These are phyloP conservation scores for Oxygymnocypris stewartii DNA, from an alignment of 2,113 vertebrate genomes.

Conservation along the genomic window DNA sequence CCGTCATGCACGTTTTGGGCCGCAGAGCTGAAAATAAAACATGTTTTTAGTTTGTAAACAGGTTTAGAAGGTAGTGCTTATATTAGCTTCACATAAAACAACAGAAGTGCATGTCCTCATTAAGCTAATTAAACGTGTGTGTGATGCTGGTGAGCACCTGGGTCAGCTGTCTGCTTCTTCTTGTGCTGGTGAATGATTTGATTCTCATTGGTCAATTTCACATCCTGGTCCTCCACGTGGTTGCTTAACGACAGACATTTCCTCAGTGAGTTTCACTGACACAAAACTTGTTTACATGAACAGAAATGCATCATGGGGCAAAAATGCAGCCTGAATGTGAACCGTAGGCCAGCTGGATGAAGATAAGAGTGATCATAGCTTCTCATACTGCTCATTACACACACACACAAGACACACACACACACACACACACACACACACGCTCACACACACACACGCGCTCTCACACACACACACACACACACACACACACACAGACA, in stretches of 20 bases:
- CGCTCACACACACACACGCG: no score
- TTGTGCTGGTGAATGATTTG: constrained; percentile 84
- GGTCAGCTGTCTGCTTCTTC: constrained; percentile 84
- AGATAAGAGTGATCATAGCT: neutral
- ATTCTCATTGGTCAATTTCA: constrained; percentile 95
- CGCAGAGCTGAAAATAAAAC: constrained; percentile 80
- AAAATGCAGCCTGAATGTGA: neutral
- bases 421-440: no score
- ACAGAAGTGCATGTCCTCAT: neutral
- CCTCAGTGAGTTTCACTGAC: neutral
- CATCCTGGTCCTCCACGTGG: constrained; percentile 90
- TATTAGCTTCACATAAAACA: neutral
- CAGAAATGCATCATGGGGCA: constrained; percentile 25
- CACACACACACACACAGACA: no score
- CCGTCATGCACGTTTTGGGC: constrained; percentile 94
- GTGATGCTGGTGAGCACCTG: constrained; percentile 72
- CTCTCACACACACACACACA: no score
- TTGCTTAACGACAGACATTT: constrained; percentile 72
- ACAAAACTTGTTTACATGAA: neutral
- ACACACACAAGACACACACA: no score
- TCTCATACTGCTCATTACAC: neutral
- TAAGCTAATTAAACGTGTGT: constrained; percentile 1
- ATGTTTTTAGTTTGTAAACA: no score
- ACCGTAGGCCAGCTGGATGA: neutral
- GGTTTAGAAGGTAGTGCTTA: neutral